Evolutionary conservation across 2,113 vertebrate genomes (phyloP), one percentile per base, ranked within the genome.

Genomic region (Sinocyclocheilus grahami): DNA sequence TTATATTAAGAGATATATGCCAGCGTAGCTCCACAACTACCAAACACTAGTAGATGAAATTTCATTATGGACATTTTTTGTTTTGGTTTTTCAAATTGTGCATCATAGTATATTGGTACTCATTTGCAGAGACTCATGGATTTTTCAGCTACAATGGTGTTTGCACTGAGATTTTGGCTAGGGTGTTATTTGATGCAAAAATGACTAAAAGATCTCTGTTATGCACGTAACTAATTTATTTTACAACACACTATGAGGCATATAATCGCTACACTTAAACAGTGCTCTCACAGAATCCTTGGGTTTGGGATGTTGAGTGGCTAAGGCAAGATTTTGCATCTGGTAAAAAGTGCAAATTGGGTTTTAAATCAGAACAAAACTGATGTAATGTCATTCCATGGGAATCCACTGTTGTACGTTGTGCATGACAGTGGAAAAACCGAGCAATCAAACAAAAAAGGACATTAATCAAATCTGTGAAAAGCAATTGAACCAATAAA

Each of bases 401-500:
- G 94, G 95, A 95, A 95, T 96, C 96, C 95, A 94, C 96, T 97
- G 96, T 96, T 94, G 90, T 93, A 93, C 94, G 96, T 93, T 95
- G 93, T 93, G 95, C 94, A 95, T 92, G 94, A 95, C 94, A 96
- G 95, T 96, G 95, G 96, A 92, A 93, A 71, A 69, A 83, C 16
- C 48, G 48, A 93, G 93, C 94, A 92, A 93, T 92, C 94, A 78
- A 92, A 72, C 80, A 90, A 94, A 95, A 88, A 83, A 89, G 91
- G 80, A 92, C 92, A 90, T 95, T 85, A 60, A 94, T 95, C 94
- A 94, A 96, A 95, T 97, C 94, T 95, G 96, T 95, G 95, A 95
- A 96, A 92, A 94, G 94, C 96, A 91, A 90, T 95, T 97, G 97
- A 98, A 96, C 96, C 96, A 99, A 98, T 99, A 99, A 99, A 99